These are phyloP conservation scores for Morpho deidamia DNA, from an alignment of 2,888 invertebrate species.

Conservation along the genomic window DNA sequence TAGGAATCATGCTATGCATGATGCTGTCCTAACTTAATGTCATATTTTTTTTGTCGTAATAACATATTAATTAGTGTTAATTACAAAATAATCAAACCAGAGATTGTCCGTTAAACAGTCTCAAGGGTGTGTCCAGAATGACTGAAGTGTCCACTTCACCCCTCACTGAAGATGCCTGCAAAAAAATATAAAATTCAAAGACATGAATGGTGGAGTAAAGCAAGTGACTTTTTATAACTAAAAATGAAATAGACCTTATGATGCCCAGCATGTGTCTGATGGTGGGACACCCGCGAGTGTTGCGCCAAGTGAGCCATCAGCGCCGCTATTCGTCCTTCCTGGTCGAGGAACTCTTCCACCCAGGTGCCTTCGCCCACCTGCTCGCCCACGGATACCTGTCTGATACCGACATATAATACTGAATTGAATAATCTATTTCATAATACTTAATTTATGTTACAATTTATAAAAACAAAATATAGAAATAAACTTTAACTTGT, in stretches of 20 bases:
- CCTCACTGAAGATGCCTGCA: constrained; percentile 47
- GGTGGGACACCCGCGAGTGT: constrained; percentile 40
- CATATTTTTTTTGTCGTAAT: no score
- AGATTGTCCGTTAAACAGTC: constrained; percentile 53
- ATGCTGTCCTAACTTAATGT: no score
- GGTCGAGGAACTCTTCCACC: constrained; percentile 60
- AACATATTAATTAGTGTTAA: neutral
- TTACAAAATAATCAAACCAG: constrained; percentile 42
- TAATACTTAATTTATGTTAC: no score
- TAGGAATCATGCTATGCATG: no score
- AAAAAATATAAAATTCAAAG: neutral
- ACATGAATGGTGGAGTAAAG: neutral
- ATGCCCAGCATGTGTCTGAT: constrained; percentile 34
- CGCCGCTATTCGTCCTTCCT: constrained; percentile 56
- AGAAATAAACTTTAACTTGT: no score
- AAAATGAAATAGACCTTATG: constrained; percentile 44
- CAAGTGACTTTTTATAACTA: neutral
- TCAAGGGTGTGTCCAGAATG: constrained; percentile 55
- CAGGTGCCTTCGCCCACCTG: constrained; percentile 56
- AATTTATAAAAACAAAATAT: no score
- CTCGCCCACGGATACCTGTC: constrained; percentile 56
- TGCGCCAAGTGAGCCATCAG: constrained; percentile 59
- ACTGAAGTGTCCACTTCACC: constrained; percentile 60
- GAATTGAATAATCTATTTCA: no score
- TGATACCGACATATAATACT: constrained; percentile 20